These are phyloP conservation scores for Neocrepidodera transversa DNA, from an alignment of 2,888 invertebrate species.

Conservation along the genomic window DNA sequence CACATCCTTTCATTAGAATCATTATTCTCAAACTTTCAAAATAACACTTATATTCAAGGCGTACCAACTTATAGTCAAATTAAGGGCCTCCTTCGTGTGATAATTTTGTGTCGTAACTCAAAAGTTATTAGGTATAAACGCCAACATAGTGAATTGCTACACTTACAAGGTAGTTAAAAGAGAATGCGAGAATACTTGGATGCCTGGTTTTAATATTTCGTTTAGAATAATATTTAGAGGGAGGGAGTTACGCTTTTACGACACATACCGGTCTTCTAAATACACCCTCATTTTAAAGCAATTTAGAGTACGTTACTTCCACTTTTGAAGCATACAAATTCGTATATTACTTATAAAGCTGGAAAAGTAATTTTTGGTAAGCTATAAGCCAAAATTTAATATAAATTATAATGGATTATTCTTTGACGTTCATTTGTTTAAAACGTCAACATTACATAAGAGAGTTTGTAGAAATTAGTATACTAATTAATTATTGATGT, in stretches of 20 bases:
- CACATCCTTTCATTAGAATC: slow-evolving; percentile 19
- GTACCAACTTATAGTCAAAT: slow-evolving; percentile 20
- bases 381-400: background rate
- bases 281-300: slow-evolving; percentile 1
- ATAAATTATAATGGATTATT: background rate
- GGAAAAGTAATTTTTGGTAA: background rate
- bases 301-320: background rate
- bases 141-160: slow-evolving; percentile 26
- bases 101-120: slow-evolving; percentile 26
- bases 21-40: slow-evolving; percentile 19
- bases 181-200: slow-evolving; percentile 6
- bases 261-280: background rate
- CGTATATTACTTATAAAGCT: background rate
- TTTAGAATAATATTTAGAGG: slow-evolving; percentile 14
- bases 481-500: no score
- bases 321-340: slow-evolving; percentile 4
- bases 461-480: no score
- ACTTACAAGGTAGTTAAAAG: slow-evolving; percentile 25
- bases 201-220: slow-evolving; percentile 25
- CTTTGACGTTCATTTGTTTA: background rate
- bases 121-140: slow-evolving; percentile 30
- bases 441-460: no score
- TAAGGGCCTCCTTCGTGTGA: slow-evolving; percentile 22
- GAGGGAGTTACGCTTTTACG: slow-evolving; percentile 12
- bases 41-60: slow-evolving; percentile 21